These are phyloP conservation scores for fruit fly (Drosophila melanogaster) DNA, from an alignment of 1,140 invertebrate genomes.

Conservation along the genomic window DNA sequence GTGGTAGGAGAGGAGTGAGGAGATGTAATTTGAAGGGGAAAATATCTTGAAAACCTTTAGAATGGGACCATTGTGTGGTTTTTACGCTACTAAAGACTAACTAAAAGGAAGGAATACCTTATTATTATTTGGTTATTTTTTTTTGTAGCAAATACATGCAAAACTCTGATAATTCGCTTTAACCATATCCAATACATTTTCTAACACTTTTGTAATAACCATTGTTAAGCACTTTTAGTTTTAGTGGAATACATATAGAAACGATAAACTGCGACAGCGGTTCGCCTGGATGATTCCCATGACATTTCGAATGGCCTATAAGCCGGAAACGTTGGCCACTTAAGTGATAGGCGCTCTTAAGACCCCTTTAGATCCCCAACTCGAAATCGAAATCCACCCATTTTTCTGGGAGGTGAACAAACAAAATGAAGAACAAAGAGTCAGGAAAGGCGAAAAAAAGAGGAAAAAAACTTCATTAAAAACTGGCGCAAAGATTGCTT, in stretches of 20 bases:
- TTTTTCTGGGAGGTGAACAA: slow-evolving; percentile 23
- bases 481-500: slow-evolving; percentile 41
- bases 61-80: too few relatives aligned
- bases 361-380: not conserved
- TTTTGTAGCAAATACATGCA: too few relatives aligned
- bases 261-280: not conserved
- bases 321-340: slow-evolving; percentile 24
- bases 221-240: not conserved
- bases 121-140: too few relatives aligned
- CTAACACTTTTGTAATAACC: too few relatives aligned
- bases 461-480: slow-evolving; percentile 21
- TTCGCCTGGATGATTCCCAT: slow-evolving; percentile 2
- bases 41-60: not conserved
- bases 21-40: not conserved
- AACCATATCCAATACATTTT: not conserved
- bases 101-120: too few relatives aligned
- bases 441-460: not conserved
- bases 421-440: slow-evolving; percentile 39
- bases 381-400: not conserved
- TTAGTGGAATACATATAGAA: not conserved
- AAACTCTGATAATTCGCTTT: too few relatives aligned
- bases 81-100: too few relatives aligned
- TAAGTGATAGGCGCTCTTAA: slow-evolving; percentile 16
- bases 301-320: not conserved
- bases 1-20: not conserved